Evolutionary conservation across 2,113 vertebrate genomes (phyloP).

Genomic region (Salminus brasiliensis): DNA sequence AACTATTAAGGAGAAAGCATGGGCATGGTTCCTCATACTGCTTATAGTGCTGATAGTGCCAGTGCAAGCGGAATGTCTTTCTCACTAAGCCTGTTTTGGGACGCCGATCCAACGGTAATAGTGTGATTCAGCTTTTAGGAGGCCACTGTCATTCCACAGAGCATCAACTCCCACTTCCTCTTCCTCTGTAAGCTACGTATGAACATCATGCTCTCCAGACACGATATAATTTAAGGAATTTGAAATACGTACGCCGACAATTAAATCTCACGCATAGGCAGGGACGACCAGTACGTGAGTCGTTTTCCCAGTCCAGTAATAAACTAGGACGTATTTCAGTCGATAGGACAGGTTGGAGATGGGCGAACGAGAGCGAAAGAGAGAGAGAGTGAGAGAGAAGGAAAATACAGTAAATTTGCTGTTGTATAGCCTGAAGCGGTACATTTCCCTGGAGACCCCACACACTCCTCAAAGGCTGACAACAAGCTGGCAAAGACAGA

Average conservation of each 20-base stretch:
- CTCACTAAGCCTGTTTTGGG: neutral
- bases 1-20: no score
- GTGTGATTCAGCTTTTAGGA: neutral
- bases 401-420: slow-evolving; percentile 60
- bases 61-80: neutral
- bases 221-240: neutral
- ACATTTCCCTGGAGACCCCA: slow-evolving; percentile 71
- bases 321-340: slow-evolving; percentile 33
- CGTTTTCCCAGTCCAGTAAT: neutral
- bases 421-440: slow-evolving; percentile 76
- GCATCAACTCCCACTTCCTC: neutral
- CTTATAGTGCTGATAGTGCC: neutral
- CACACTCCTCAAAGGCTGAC: slow-evolving; percentile 55
- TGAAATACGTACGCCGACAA: slow-evolving; percentile 11
- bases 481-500: slow-evolving; percentile 57
- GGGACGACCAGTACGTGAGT: slow-evolving; percentile 18
- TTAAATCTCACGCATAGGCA: neutral
- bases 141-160: neutral
- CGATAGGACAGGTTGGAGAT: slow-evolving; percentile 29
- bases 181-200: neutral
- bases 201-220: neutral
- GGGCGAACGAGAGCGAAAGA: slow-evolving; percentile 20
- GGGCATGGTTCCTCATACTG: neutral
- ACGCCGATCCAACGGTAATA: neutral
- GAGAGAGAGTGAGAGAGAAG: slow-evolving; percentile 11